Evolutionary conservation across 2,113 vertebrate species (phyloP), one percentile per base, ranked within the genome.

Genomic region (Turdus rufiventris): DNA sequence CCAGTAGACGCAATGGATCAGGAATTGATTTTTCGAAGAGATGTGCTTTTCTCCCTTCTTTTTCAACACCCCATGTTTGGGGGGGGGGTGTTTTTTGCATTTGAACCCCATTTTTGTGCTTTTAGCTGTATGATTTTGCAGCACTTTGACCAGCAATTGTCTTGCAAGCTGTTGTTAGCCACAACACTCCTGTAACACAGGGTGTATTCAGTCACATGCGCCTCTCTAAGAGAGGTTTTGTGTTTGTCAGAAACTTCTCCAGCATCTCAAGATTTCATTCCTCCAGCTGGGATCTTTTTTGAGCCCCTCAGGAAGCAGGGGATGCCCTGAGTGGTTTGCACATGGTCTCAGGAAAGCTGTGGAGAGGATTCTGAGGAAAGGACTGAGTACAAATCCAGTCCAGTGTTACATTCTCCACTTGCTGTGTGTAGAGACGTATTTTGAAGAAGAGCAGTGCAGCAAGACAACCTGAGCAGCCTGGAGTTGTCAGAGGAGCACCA

Each of bases 201-300:
- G 36, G 14, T 2, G 1, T 40, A 2, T 50, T 43, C 50, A 62
- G 24, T 53, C 18, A 20, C 10, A 18, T 13, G 5, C n/a, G 18
- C 9, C 33, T 51, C 54, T 51, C 19, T 34, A 43, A 26, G 42
- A 51, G 43, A 88, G 18, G 13, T 9, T 7, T 18, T 23, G 21
- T 31, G 14, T 42, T 65, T 78, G 71, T 56, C 51, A 34, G 29
- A 56, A 77, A 4, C 7, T 15, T 48, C 24, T 50, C 57, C 15
- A 43, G 16, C 10, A 11, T 57, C 50, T 40, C 36, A 29, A 33
- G 23, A 33, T 60, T n/a, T 68, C 56, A 24, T 42, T 57, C 31
- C 16, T 66, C 34, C 36, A 51, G 3, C 0, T 20, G 33, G 8
- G 2, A 2, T 65, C 28, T 15, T 31, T 24, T 56, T 8, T 43